Conservation (phyloP, 1,140 invertebrate genomes). For the Anadara kagoshimensis region DNA sequence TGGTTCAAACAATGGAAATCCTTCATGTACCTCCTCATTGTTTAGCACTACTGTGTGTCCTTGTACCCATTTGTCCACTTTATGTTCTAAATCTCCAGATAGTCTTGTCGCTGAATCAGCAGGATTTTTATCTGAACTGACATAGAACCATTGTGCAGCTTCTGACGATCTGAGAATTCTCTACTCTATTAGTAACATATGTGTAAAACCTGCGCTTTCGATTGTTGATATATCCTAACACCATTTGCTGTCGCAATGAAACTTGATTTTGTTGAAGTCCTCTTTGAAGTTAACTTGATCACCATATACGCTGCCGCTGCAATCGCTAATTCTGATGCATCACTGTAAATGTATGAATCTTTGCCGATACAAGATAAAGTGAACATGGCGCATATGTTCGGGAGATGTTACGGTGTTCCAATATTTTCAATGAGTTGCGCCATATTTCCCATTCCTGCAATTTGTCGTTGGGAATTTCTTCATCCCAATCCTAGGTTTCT, state of each 20-base stretch:
- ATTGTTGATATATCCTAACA: conserved; percentile 12
- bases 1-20: no score
- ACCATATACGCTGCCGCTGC: conserved; percentile 51
- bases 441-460: conserved; percentile 29
- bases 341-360: conserved; percentile 36
- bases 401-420: conserved; percentile 15
- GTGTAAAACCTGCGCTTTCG: conserved; percentile 7
- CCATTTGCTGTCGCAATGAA: conserved; percentile 1
- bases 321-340: conserved; percentile 38
- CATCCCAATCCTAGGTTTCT: conserved; percentile 31
- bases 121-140: not conserved
- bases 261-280: no score
- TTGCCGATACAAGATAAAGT: conserved; percentile 69
- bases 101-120: not conserved
- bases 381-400: conserved; percentile 15
- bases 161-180: not conserved
- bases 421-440: conserved; percentile 13
- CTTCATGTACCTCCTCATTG: no score
- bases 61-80: not conserved
- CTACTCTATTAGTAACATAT: conserved; percentile 1
- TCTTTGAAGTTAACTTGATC: conserved; percentile 18
- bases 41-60: not conserved
- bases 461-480: conserved; percentile 9
- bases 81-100: not conserved
- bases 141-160: conserved; percentile 1